Conservation (phyloP, 2,888 invertebrate genomes). For the Callosobruchus maculatus region DNA sequence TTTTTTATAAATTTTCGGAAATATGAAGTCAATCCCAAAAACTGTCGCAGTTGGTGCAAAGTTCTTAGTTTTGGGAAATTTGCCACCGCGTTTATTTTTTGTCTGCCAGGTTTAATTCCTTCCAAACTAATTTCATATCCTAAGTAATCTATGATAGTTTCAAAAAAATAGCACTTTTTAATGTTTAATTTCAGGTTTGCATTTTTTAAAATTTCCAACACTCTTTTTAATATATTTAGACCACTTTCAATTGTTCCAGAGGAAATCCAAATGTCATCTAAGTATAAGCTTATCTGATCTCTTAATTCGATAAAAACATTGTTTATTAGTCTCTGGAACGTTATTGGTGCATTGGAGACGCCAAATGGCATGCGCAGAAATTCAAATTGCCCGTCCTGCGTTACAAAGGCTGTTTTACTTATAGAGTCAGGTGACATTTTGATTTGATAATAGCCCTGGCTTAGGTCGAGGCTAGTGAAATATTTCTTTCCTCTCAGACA, state of each 20-base stretch:
- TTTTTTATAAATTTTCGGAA: too few species aligned
- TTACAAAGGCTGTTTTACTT: background rate
- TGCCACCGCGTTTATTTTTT: too few species aligned
- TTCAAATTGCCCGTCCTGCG: conserved; percentile 28
- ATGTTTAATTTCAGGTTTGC: too few species aligned
- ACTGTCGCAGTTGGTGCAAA: too few species aligned
- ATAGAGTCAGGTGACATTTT: background rate
- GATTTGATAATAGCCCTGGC: background rate
- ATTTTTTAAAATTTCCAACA: background rate
- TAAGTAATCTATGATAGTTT: too few species aligned
- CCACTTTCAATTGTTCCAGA: background rate
- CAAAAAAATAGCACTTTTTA: too few species aligned
- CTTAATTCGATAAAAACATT: background rate
- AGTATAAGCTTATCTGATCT: background rate
- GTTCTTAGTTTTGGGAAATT: too few species aligned
- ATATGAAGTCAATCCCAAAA: too few species aligned
- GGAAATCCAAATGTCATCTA: background rate
- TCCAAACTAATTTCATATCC: too few species aligned
- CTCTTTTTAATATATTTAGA: background rate
- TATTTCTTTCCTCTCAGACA: background rate
- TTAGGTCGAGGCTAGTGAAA: background rate
- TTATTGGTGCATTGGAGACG: conserved; percentile 30
- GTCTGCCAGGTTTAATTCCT: too few species aligned
- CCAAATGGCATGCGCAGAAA: conserved; percentile 35
- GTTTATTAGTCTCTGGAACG: background rate